These are phyloP conservation scores for Mesochorus sp. DNA, from an alignment of 2,888 invertebrate species.

Conservation along the genomic window DNA sequence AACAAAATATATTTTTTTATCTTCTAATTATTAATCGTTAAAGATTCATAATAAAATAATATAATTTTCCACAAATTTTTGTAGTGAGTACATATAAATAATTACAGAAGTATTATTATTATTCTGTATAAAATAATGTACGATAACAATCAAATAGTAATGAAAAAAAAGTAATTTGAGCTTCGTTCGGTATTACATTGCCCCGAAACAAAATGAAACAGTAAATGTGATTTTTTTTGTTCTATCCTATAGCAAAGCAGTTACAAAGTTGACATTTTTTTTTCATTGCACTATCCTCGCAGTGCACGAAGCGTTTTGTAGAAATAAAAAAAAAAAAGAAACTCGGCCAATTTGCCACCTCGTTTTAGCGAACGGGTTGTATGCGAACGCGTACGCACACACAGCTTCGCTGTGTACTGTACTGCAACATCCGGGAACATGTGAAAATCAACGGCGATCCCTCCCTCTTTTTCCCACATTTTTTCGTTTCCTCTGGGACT, in stretches of 20 bases:
- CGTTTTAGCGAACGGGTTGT: conserved; percentile 5
- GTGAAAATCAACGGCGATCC: conserved; percentile 56
- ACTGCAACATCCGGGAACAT: too few species aligned
- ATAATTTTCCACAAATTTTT: too few species aligned
- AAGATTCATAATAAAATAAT: too few species aligned
- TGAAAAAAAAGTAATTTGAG: too few species aligned
- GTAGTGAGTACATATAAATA: too few species aligned
- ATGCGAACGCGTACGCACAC: neutral
- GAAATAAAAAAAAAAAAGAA: conserved; percentile 4
- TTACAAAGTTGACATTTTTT: neutral
- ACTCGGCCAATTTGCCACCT: conserved; percentile 46
- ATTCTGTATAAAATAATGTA: too few species aligned
- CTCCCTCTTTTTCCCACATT: conserved; percentile 28
- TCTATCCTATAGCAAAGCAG: neutral
- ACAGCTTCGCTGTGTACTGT: too few species aligned
- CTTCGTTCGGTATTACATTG: too few species aligned
- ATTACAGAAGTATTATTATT: too few species aligned
- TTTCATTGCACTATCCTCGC: neutral
- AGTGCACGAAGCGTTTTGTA: neutral
- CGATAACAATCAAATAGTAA: too few species aligned
- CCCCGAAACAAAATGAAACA: neutral
- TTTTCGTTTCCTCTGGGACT: conserved; percentile 38
- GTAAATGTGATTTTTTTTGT: neutral
- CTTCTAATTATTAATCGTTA: too few species aligned
- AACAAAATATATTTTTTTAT: too few species aligned